Percentiles rank a stretch among this genome's conserved stretches.
These are phyloP conservation scores for Heliangelus exortis DNA, from an alignment of 2,797 vertebrate species.

Conservation along the genomic window DNA sequence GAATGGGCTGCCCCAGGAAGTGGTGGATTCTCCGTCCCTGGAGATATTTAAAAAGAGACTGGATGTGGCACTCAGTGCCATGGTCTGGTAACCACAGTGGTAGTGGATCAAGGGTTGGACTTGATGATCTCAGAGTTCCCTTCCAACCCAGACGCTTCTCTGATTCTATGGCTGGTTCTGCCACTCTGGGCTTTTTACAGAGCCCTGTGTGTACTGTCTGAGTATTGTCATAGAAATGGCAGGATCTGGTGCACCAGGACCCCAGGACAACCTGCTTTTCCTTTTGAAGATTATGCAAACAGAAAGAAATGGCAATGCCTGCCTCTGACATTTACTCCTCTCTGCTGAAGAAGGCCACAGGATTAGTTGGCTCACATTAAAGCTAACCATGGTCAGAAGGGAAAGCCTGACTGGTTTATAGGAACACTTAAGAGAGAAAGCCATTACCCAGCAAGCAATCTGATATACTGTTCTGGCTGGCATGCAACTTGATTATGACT, in stretches of 20 bases:
- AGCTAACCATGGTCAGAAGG: neutral
- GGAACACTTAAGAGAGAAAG: neutral
- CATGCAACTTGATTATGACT: neutral
- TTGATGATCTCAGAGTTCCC: no score
- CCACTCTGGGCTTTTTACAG: neutral
- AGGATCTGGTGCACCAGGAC: neutral
- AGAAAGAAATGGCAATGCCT: neutral
- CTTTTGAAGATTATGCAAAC: neutral
- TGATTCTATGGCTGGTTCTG: neutral
- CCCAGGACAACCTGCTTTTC: neutral
- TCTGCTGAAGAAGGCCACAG: neutral
- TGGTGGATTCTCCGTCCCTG: no score
- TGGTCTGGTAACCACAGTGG: no score
- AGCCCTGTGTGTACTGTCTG: neutral
- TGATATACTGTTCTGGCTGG: neutral
- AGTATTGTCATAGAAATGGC: neutral
- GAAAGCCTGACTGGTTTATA: neutral
- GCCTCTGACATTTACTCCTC: neutral
- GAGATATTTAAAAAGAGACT: no score
- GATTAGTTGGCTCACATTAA: neutral
- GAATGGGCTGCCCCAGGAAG: no score
- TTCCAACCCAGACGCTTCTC: no score
- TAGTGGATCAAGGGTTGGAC: no score
- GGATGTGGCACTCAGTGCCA: no score
- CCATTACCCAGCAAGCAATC: neutral